Evolutionary conservation across 2,113 vertebrate genomes (phyloP).

Genomic region (Probosciger aterrimus): DNA sequence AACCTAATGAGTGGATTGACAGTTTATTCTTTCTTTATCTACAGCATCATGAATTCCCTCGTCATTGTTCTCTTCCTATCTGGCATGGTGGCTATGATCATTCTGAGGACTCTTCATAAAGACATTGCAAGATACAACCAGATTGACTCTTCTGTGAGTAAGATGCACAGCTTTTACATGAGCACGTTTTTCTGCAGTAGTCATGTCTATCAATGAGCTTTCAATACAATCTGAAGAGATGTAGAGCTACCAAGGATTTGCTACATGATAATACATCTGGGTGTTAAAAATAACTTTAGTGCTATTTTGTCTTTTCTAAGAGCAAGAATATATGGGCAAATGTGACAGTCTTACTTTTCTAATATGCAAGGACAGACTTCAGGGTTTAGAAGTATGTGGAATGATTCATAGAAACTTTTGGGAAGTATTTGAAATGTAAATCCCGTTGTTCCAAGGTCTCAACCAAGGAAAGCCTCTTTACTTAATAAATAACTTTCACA

Average conservation of each 20-base stretch:
- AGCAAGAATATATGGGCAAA: neutral
- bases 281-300: neutral
- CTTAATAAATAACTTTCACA: neutral
- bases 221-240: neutral
- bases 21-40: constrained; percentile 14
- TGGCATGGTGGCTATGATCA: constrained; percentile 90
- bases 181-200: accelerated
- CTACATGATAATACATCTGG: neutral
- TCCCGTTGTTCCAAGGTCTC: neutral
- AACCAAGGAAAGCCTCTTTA: neutral
- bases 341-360: neutral
- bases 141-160: constrained; percentile 77
- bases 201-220: neutral
- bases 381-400: neutral
- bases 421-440: neutral
- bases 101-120: constrained; percentile 87
- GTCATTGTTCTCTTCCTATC: constrained; percentile 90
- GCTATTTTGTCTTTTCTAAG: neutral
- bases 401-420: neutral
- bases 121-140: constrained; percentile 92
- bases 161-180: neutral
- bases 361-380: neutral
- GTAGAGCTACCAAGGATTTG: neutral
- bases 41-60: constrained; percentile 90
- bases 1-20: neutral